Conservation (phyloP, 2,797 vertebrate species). For the Enoplosus armatus region DNA sequence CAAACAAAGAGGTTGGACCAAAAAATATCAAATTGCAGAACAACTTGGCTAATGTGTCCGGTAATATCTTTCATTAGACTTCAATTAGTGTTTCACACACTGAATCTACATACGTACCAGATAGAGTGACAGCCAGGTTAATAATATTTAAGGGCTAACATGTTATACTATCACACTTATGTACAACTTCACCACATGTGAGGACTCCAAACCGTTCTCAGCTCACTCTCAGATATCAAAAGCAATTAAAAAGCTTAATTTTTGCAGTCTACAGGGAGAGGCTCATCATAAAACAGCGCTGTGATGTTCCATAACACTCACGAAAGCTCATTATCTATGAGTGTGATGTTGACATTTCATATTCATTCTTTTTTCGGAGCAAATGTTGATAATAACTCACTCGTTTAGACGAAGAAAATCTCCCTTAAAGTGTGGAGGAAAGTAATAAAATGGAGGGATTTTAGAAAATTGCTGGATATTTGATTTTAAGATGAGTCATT, state of each 20-base stretch:
- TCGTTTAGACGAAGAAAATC: slow-evolving; percentile 11
- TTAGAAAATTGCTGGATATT: slow-evolving; percentile 16
- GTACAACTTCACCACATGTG: slow-evolving; percentile 8
- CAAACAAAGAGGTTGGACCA: slow-evolving; percentile 19
- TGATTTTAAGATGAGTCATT: slow-evolving; percentile 20
- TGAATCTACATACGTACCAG: slow-evolving; percentile 32
- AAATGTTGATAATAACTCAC: slow-evolving; percentile 20
- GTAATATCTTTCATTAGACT: slow-evolving; percentile 29
- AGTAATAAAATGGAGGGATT: slow-evolving; percentile 8
- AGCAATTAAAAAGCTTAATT: slow-evolving; percentile 35
- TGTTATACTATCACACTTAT: not conserved
- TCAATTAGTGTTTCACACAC: slow-evolving; percentile 35
- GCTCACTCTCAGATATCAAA: slow-evolving; percentile 25
- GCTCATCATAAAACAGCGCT: slow-evolving; percentile 2
- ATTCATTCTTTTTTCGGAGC: slow-evolving; percentile 2
- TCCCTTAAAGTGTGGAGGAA: slow-evolving; percentile 2
- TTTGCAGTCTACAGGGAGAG: slow-evolving; percentile 5
- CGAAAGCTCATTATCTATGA: slow-evolving; percentile 23
- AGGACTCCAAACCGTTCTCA: not conserved
- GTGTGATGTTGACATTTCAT: slow-evolving; percentile 31
- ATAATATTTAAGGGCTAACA: not conserved
- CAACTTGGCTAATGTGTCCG: slow-evolving; percentile 8
- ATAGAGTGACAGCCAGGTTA: not conserved
- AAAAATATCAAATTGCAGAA: slow-evolving; percentile 18
- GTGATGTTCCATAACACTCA: slow-evolving; percentile 11